Conservation (phyloP, 2,888 invertebrate species). For the Onthophagus sagittarius region DNA sequence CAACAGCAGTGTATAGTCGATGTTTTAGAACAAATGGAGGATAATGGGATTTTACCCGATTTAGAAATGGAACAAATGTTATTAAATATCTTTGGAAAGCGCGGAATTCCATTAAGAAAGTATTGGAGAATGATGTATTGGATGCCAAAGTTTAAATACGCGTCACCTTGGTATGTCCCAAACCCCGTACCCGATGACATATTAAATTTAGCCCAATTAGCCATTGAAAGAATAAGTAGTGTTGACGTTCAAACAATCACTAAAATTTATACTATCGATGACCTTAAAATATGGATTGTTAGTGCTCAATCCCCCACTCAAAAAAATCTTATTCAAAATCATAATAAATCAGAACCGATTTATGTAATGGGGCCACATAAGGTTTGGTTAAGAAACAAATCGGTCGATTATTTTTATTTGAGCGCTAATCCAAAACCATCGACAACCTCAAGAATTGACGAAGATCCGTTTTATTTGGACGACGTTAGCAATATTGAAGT, state of each 20-base stretch:
- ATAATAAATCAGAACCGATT: conserved; percentile 59
- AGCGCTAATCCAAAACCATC: conserved; percentile 62
- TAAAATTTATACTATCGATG: conserved; percentile 49
- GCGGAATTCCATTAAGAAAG: conserved; percentile 69
- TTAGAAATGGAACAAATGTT: conserved; percentile 80
- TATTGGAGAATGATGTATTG: conserved; percentile 82
- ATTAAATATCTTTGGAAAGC: conserved; percentile 76
- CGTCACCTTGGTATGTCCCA: conserved; percentile 83
- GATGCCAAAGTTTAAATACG: conserved; percentile 91
- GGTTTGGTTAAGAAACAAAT: conserved; percentile 71
- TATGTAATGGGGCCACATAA: conserved; percentile 82
- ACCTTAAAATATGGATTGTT: conserved; percentile 90
- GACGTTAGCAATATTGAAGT: conserved; percentile 69
- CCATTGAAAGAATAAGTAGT: conserved; percentile 77
- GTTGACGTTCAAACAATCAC: conserved; percentile 72
- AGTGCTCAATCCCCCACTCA: conserved; percentile 81
- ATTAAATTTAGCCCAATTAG: conserved; percentile 74
- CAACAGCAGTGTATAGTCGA: conserved; percentile 92
- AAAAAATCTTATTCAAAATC: conserved; percentile 62
- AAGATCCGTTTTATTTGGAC: conserved; percentile 42
- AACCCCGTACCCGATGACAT: conserved; percentile 70
- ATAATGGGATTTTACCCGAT: conserved; percentile 88
- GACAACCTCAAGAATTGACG: background rate
- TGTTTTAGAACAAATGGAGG: conserved; percentile 91
- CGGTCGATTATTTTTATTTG: conserved; percentile 80